These are phyloP conservation scores for Acromyrmex charruanus DNA, from an alignment of 1,140 invertebrate species.

Conservation along the genomic window DNA sequence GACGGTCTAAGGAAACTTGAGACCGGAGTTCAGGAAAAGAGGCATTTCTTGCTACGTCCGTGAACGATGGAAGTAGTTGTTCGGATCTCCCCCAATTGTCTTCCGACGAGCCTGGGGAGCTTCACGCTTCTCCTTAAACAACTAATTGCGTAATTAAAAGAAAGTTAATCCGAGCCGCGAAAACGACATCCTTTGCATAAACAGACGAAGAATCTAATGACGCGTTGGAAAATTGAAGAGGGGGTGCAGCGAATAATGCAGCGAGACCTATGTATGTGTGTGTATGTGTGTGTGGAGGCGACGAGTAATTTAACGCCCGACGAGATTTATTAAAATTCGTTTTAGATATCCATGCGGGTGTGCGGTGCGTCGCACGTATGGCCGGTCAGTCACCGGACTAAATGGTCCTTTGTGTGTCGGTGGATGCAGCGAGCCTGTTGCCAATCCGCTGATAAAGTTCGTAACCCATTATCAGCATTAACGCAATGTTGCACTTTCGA, in stretches of 20 bases:
- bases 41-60: constrained; percentile 4
- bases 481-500: constrained; percentile 63
- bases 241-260: background rate
- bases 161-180: constrained; percentile 71
- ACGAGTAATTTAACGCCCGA: constrained; percentile 79
- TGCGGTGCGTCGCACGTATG: constrained; percentile 22
- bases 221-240: constrained; percentile 26
- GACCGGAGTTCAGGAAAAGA: constrained; percentile 4
- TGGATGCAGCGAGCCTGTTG: constrained; percentile 42
- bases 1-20: constrained; percentile 13
- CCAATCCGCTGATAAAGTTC: constrained; percentile 60
- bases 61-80: background rate
- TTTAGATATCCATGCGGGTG: constrained; percentile 64
- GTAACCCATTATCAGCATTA: constrained; percentile 62
- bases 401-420: constrained; percentile 69
- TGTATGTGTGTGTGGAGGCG: background rate
- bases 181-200: constrained; percentile 43
- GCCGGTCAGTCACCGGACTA: constrained; percentile 54
- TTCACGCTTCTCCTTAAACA: constrained; percentile 27
- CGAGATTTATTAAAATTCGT: constrained; percentile 81
- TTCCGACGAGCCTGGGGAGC: background rate
- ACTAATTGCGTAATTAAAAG: constrained; percentile 73
- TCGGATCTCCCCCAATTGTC: background rate
- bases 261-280: background rate
- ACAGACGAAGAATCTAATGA: constrained; percentile 51